Conservation (phyloP, 2,113 vertebrate genomes). For the Smithornis capensis region DNA sequence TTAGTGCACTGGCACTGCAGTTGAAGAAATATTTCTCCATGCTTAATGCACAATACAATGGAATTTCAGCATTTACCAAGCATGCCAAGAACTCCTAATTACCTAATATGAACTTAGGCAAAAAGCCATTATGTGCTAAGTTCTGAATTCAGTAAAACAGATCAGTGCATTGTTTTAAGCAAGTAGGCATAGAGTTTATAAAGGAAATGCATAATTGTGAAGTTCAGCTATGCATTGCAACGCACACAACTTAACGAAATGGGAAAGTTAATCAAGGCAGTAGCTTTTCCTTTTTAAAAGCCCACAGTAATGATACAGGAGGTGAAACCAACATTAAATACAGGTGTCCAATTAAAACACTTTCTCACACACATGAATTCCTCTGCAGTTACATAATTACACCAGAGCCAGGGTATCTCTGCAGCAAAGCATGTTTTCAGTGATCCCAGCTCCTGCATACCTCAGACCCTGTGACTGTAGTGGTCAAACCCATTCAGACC, state of each 20-base stretch:
- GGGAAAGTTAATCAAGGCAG: neutral
- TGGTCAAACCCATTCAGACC: conserved; percentile 83
- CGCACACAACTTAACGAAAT: neutral
- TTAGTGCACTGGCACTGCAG: neutral
- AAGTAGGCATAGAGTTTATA: neutral
- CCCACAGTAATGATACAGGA: conserved; percentile 18
- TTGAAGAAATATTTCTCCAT: conserved; percentile 28
- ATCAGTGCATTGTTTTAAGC: conserved; percentile 4
- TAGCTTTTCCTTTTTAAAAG: neutral
- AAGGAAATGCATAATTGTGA: neutral
- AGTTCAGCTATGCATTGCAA: neutral
- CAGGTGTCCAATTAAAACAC: conserved; percentile 70
- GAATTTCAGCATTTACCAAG: conserved; percentile 44
- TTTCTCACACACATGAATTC: conserved; percentile 60
- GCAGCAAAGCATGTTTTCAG: conserved; percentile 50
- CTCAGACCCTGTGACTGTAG: conserved; percentile 84
- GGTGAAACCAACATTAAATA: conserved; percentile 58
- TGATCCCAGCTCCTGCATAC: conserved; percentile 76
- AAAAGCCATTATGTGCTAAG: conserved; percentile 41
- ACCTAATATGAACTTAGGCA: conserved; percentile 47
- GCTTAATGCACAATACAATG: conserved; percentile 25
- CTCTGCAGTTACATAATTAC: conserved; percentile 50
- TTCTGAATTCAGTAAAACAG: conserved; percentile 39
- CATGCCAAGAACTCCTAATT: conserved; percentile 50
- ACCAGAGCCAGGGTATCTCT: conserved; percentile 34